Conservation (phyloP, 1,140 invertebrate genomes). For the Lordiphosa collinella region DNA sequence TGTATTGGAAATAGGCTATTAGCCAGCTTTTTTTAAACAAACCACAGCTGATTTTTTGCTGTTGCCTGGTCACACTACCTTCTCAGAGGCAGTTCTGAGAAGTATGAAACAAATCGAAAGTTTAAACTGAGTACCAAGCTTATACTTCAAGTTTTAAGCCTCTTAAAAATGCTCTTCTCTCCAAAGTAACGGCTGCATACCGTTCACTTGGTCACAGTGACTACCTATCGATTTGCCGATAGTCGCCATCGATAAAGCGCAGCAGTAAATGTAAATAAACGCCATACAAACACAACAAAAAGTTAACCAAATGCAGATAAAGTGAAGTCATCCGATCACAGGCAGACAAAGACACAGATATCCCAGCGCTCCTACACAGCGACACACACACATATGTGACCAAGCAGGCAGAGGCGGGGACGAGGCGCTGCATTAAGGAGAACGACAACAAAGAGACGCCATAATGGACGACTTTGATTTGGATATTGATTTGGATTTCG, state of each 20-base stretch:
- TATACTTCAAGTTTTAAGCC: too few species aligned
- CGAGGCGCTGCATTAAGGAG: neutral
- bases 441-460: neutral
- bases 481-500: slow-evolving; percentile 62
- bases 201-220: neutral
- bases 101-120: too few species aligned
- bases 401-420: neutral
- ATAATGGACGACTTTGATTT: slow-evolving; percentile 52
- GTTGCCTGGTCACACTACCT: too few species aligned
- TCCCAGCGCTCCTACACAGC: neutral
- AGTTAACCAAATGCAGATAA: neutral
- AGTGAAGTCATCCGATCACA: neutral
- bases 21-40: too few species aligned
- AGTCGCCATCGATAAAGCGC: neutral
- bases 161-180: too few species aligned
- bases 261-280: neutral
- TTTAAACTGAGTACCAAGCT: too few species aligned
- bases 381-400: neutral
- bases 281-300: neutral
- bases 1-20: too few species aligned
- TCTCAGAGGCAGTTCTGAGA: too few species aligned
- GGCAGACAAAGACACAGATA: neutral
- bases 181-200: too few species aligned
- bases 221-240: neutral
- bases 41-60: too few species aligned